Conservation (phyloP, 1,140 invertebrate species). For the Zaprionus ghesquierei region DNA sequence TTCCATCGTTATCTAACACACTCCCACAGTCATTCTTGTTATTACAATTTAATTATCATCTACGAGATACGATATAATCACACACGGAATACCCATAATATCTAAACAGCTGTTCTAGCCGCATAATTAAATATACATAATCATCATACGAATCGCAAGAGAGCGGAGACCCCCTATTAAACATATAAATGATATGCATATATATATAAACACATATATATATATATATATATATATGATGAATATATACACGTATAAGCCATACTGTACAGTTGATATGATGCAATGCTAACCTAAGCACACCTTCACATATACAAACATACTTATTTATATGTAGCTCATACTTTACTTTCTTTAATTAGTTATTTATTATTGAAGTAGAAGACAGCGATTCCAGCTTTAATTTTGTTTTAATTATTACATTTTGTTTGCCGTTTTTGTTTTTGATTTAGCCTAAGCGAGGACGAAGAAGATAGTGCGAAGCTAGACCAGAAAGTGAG, state of each 20-base stretch:
- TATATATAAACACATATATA: constrained; percentile 43
- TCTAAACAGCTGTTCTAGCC: constrained; percentile 41
- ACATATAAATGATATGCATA: constrained; percentile 37
- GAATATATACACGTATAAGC: constrained; percentile 50
- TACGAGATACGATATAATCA: constrained; percentile 49
- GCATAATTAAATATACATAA: constrained; percentile 52
- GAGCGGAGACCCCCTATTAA: constrained; percentile 40
- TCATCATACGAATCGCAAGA: constrained; percentile 35
- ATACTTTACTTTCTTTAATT: constrained; percentile 23
- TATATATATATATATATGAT: constrained; percentile 21
- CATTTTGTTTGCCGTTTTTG: constrained; percentile 68
- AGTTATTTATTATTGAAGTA: constrained; percentile 56
- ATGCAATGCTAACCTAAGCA: constrained; percentile 67
- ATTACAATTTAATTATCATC: constrained; percentile 43
- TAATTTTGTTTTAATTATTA: constrained; percentile 66
- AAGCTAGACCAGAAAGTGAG: constrained; percentile 6
- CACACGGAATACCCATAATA: constrained; percentile 34
- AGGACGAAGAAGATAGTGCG: constrained; percentile 3
- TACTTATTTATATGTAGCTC: constrained; percentile 39
- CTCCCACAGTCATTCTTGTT: constrained; percentile 63
- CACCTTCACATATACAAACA: constrained; percentile 46
- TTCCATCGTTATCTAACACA: constrained; percentile 19
- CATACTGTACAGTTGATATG: constrained; percentile 75
- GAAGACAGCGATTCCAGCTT: constrained; percentile 76
- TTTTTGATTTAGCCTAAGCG: constrained; percentile 63